A percentile compares a stretch with the other conserved stretches of the same genome.
Conservation (phyloP, 2,797 vertebrate species). For the Varecia variegata region DNA sequence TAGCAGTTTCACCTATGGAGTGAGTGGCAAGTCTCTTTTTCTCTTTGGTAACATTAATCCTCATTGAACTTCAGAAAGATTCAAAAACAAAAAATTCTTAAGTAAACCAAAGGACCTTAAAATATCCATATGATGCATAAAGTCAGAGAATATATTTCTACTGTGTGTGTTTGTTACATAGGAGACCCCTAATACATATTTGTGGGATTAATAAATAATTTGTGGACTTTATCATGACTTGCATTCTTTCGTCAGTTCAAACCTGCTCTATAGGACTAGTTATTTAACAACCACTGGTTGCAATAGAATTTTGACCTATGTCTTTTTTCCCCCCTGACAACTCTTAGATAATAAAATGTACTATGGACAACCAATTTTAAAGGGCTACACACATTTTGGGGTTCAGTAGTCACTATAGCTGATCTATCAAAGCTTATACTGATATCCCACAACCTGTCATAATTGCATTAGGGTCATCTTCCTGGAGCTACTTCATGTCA, state of each 20-base stretch:
- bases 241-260: not conserved
- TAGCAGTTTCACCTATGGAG: not conserved
- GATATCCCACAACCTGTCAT: not conserved
- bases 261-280: not conserved
- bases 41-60: not conserved
- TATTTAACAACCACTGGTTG: not conserved
- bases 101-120: not conserved
- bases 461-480: not conserved
- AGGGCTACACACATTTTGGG: not conserved
- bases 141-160: not conserved
- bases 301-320: not conserved
- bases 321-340: not conserved
- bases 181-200: not conserved
- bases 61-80: conserved; percentile 11
- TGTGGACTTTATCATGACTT: not conserved
- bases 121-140: not conserved
- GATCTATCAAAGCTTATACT: not conserved
- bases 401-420: not conserved
- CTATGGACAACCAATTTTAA: not conserved
- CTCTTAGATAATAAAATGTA: not conserved
- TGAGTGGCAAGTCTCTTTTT: not conserved
- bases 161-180: not conserved
- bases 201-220: not conserved
- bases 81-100: not conserved
- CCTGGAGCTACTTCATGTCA: not conserved